phyloP scores from a whole-genome alignment of 1,140 invertebrate genomes.

The Marisa cornuarietis region DNA sequence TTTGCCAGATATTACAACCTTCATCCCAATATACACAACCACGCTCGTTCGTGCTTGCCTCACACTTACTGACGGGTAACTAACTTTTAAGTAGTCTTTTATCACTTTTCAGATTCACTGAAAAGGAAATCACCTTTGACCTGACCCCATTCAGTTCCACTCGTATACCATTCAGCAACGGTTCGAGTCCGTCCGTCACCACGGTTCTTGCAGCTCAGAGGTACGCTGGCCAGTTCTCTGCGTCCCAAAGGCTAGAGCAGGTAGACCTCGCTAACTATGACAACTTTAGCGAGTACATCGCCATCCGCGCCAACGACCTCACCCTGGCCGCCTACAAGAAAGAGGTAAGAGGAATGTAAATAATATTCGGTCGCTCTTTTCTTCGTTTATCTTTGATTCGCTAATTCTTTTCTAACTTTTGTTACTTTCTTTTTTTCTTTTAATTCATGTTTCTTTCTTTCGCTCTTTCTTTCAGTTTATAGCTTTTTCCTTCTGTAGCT shows the following conservation, averaged over 20 bases:
- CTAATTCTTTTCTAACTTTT: not conserved
- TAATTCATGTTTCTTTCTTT: not conserved
- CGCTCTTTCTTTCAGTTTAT: not conserved
- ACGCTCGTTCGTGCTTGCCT: no score
- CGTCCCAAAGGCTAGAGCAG: not conserved
- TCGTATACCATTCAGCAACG: slow-evolving; percentile 28
- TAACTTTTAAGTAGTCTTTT: not conserved
- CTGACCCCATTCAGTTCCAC: slow-evolving; percentile 28
- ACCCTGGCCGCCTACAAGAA: slow-evolving; percentile 39
- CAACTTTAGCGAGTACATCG: slow-evolving; percentile 23
- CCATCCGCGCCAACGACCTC: slow-evolving; percentile 22
- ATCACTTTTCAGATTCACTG: not conserved
- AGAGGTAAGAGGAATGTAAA: not conserved
- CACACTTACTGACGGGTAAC: not conserved
- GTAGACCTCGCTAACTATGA: slow-evolving; percentile 1
- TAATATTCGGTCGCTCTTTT: not conserved
- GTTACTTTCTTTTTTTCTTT: not conserved
- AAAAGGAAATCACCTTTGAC: slow-evolving; percentile 39
- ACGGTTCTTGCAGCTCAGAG: slow-evolving; percentile 10
- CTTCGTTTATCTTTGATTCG: not conserved
- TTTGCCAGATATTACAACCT: not conserved
- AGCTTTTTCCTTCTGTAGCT: not conserved
- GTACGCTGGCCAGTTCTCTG: slow-evolving; percentile 3
- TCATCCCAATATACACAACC: no score
- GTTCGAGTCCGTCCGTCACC: not conserved